Evolutionary conservation across 2,113 vertebrate species (phyloP), one percentile per base, ranked within the genome.

Genomic region (Carettochelys insculpta): DNA sequence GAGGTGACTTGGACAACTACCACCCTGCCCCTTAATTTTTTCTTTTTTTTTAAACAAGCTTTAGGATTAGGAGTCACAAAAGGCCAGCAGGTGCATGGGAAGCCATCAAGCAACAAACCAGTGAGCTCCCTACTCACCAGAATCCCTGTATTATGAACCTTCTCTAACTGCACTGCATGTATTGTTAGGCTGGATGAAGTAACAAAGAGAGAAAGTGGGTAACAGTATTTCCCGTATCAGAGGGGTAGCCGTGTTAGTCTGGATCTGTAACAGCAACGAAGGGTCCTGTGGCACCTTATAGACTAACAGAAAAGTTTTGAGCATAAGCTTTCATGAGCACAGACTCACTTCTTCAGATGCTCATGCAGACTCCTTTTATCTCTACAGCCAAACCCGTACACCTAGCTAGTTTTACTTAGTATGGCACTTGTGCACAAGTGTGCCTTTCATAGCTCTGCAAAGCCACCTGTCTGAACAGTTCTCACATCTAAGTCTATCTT

Each of bases 401-500:
- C 34, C 61, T n/a, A 38, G 17, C 17, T 65, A n/a, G 34, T 65
- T 65, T 65, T 65, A 65, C 34, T 65, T 38, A 65, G 61, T 38
- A 11, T 38, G 61, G 34, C 61, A 65, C 61, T 65, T 38, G 34
- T 38, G 16, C 58, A 6, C 54, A 73, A 41, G 68, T 45, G 31
- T 45, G 16, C 47, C 56, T 47, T 43, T 38, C 14, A 24, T 20
- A 47, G 56, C 0, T 1, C 41, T 54, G n/a, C 48, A 8, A 50
- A 29, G 73, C 34, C 38, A 17, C 14, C 34, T 43, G 1, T 50
- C 65, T 2, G 1, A 11, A 82, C 56, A 0, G 2, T 20, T 0
- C 87, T 3, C 88, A 17, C 17, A 80, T 58, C 1, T 1, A 1
- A 3, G 50, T 0, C 1, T 77, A 0, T 19, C 8, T 48, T 77